A percentile compares a stretch with the other conserved stretches of the same genome.
Conservation (phyloP, 2,797 vertebrate species). For the Crax fasciolata region DNA sequence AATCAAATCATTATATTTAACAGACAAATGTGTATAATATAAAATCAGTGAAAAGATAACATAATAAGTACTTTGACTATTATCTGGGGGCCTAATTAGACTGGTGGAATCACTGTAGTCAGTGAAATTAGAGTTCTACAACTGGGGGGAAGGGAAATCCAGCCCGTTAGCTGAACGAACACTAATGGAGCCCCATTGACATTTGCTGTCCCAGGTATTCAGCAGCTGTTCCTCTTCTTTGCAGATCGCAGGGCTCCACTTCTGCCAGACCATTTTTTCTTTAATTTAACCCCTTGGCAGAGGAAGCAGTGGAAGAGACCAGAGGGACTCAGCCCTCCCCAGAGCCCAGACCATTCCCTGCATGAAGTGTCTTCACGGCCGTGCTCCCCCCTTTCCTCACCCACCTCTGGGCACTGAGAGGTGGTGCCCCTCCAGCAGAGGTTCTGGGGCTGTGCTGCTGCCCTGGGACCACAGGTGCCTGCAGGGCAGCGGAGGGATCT, state of each 20-base stretch:
- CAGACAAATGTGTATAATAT: conserved; percentile 70
- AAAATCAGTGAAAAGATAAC: conserved; percentile 74
- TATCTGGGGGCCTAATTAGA: conserved; percentile 74
- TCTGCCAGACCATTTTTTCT: neutral
- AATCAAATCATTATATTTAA: conserved; percentile 52
- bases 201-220: conserved; percentile 62
- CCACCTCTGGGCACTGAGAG: neutral
- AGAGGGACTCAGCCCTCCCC: neutral
- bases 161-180: conserved; percentile 36
- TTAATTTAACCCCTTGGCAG: neutral
- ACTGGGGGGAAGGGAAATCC: conserved; percentile 51
- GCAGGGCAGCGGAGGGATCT: rapidly evolving
- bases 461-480: neutral
- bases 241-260: neutral
- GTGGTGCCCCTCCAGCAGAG: rapidly evolving
- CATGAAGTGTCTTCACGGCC: neutral
- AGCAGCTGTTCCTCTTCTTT: conserved; percentile 31
- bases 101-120: conserved; percentile 54
- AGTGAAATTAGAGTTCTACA: conserved; percentile 58
- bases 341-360: neutral
- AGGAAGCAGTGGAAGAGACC: neutral
- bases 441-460: neutral
- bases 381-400: neutral
- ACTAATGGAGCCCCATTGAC: conserved; percentile 2
- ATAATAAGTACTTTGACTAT: conserved; percentile 72